Evolutionary conservation across 2,797 vertebrate genomes (phyloP), one percentile per base, ranked within the genome.

Genomic region (Heteromormyrus szaboi): DNA sequence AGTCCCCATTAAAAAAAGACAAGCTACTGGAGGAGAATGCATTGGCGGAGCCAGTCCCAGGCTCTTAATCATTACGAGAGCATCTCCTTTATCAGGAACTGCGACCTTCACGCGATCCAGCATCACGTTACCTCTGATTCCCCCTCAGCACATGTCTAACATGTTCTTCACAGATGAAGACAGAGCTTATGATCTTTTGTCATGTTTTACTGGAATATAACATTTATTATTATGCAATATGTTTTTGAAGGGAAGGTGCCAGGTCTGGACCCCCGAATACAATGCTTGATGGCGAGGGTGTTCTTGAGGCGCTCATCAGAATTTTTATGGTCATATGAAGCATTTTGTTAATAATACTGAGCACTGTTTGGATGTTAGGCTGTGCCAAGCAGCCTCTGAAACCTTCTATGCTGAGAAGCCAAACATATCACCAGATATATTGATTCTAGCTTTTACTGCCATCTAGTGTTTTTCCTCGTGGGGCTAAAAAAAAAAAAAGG

Each of bases 381-480:
- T 87, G 56, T 25, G 65, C 6, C n/a, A 46, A 56, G 56, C 48
- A 87, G 53, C 17, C 25, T 46, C 37, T 53, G 14, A 54, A 85
- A 7, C 11, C 22, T 17, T 2, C 25, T 37, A 0, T 54, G 22
- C 51, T 29, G 14, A 86, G 54, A 86, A 53, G 22, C 14, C 48
- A 25, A 33, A 56, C 48, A 33, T 6, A 48, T 54, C 12, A 12
- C 22, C n/a, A 11, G 2, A 51, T 72, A 88, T 90, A 93, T 92
- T 92, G 94, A 94, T 95, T 96, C 95, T 95, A 95, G 93, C 90
- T 94, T 93, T 92, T 96, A 95, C 93, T 96, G 95, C 95, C 95
- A 95, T 95, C 96, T 94, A 95, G 95, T 96, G 95, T 93, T 88
- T 22, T 87, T 86, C 92, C 25, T 50, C 46, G 76, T 9, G 44